Conservation (phyloP, 2,888 invertebrate species). For the Neoitamus cyanurus region DNA sequence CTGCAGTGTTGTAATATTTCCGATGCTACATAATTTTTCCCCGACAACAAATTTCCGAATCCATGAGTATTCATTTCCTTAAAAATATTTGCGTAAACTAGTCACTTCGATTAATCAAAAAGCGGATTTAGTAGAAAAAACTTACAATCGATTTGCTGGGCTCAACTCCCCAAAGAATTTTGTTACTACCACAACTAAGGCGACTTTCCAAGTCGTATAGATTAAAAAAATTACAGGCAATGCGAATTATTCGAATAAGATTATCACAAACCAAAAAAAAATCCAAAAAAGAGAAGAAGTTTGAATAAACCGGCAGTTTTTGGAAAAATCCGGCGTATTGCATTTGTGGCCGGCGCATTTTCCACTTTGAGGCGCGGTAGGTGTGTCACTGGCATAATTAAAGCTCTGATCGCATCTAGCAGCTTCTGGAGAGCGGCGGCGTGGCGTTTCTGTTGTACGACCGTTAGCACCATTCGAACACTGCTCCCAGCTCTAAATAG, state of each 20-base stretch:
- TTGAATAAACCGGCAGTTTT: neutral
- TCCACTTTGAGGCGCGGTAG: neutral
- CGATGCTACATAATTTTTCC: neutral
- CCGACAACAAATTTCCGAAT: neutral
- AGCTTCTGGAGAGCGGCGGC: neutral
- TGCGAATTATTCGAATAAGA: conserved; percentile 28
- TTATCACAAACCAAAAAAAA: conserved; percentile 44
- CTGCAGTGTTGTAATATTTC: neutral
- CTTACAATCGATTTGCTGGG: neutral
- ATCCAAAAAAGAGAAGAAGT: conserved; percentile 10
- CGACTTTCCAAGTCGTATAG: conserved; percentile 24
- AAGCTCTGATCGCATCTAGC: neutral
- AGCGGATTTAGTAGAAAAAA: neutral
- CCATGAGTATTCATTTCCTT: conserved; percentile 3
- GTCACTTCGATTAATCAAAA: neutral
- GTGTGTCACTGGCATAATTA: conserved; percentile 27
- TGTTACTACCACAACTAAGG: neutral
- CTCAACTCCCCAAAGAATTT: neutral
- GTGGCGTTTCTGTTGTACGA: neutral
- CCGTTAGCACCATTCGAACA: conserved; percentile 21
- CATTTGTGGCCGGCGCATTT: neutral
- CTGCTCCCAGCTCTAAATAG: neutral
- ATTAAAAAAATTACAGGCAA: neutral
- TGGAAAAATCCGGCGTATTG: neutral
- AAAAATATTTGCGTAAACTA: neutral